Base-by-base conservation (phyloP, 2,888 invertebrate species). In the Kuschelorhynchus macadamiae region DNA sequence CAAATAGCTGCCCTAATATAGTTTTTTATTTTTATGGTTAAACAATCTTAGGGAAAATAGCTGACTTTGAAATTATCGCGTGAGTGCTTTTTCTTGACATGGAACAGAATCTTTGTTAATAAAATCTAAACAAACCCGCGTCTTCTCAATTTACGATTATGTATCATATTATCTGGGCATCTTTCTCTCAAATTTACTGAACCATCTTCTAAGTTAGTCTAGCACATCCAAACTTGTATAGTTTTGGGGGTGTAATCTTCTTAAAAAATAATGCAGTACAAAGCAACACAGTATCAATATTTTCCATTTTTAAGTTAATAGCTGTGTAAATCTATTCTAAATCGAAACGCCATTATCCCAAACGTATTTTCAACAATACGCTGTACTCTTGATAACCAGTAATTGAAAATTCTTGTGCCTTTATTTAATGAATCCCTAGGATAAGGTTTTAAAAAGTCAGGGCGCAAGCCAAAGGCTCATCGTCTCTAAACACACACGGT, bases 341-440 rank as follows among this genome's bases (percentile, higher is more conserved):
- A 46, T 2, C 46, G 64, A 7, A 61, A 60, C 41, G 71, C 57
- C 46, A 77, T 60, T 18, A 79, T 78, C 21, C 76, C 75, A 53
- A 76, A 76, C n/a, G 57, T 69, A 57, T 75, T 76, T 70, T 75
- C 75, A 21, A 76, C 62, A 14, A 46, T 20, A 7, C 46, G 46
- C 0, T 20, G 20, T 1, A 20, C 46, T 20, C 46, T 46, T 1
- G 20, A 20, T n/a, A 46, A 20, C 1, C 17, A 11, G n/a, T 46
- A 46, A 20, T 46, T 46, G 1, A 2, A 46, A 46, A 46, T 46
- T 46, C 46, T 1, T 1, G 2, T 18, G 1, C 20, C 46, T 18
- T n/a, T 1, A 2, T 1, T 46, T 20, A 46, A 20, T 7, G 0
- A 3, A 20, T 21, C n/a, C 11, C 5, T 18, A 4, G 20, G 20